Evolutionary conservation across 2,888 invertebrate species (phyloP), one percentile per base, ranked within the genome.

Genomic region (Drosophila affinis): DNA sequence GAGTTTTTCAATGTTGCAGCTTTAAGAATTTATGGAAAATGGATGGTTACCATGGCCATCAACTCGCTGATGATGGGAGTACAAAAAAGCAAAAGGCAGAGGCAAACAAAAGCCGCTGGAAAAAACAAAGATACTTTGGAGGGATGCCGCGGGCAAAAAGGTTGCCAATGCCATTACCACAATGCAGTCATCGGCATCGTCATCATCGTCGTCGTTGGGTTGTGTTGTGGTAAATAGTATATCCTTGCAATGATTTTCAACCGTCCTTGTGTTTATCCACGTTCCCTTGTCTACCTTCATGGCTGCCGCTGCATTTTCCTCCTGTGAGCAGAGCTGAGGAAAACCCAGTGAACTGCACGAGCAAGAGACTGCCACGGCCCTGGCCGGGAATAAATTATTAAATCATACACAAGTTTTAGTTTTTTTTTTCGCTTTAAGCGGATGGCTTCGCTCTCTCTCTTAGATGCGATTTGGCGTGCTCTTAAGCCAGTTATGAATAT

Each of bases 121-220:
- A 62, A 56, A 46, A 57, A 49, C 71, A 58, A 63, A 60, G 57
- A 46, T 67, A 45, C 55, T 45, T 63, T 17, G 24, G 64, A 63
- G 17, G 17, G 53, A 60, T 39, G 56, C 14, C 9, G 9, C 14
- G 44, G 59, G 34, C 0, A 45, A 48, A 79, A 82, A 81, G 81
- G 81, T 75, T 84, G 75, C 77, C 81, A 84, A 84, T 83, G 83
- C 83, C 83, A 85, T 86, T 85, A 86, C 83, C 86, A 85, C 80
- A 75, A 65, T 61, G 69, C 72, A 74, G 49, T 60, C 70, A 59
- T 62, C 67, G 72, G 62, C 49, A 54, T 56, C 70, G 48, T 55
- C 39, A 4, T 14, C 39, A 44, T 27, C 27, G 1, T 63, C 70
- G 64, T 60, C 62, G 49, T 68, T 75, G 64, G 74, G 49, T 71